A percentile compares a stretch with the other conserved stretches of the same genome.
These are phyloP conservation scores for Leucoptera coffeella DNA, from an alignment of 2,888 invertebrate species.

Conservation along the genomic window DNA sequence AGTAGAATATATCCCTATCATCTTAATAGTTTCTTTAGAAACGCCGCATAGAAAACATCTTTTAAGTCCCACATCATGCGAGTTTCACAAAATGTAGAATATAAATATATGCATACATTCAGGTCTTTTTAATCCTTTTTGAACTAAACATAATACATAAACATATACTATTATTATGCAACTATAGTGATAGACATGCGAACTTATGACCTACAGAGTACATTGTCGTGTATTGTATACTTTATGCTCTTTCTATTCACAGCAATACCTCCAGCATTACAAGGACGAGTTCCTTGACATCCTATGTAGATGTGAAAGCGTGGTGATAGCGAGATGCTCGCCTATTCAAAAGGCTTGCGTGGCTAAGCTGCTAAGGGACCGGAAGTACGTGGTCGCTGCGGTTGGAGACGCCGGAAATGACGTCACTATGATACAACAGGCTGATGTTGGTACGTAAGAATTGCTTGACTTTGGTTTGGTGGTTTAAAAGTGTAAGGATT, in stretches of 20 bases:
- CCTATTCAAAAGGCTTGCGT: conserved; percentile 85
- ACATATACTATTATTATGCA: background rate
- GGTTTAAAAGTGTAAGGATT: background rate
- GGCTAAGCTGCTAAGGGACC: conserved; percentile 33
- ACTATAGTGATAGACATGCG: too few relatives aligned
- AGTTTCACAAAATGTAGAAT: too few relatives aligned
- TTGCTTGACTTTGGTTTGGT: background rate
- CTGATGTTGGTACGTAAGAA: conserved; percentile 70
- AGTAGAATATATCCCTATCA: too few relatives aligned
- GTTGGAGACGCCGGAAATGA: conserved; percentile 98
- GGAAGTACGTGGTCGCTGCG: conserved; percentile 72
- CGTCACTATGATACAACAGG: conserved; percentile 93
- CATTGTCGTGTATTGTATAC: too few relatives aligned
- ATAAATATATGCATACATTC: too few relatives aligned
- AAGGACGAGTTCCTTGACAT: conserved; percentile 66
- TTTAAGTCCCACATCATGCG: too few relatives aligned
- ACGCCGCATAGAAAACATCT: too few relatives aligned
- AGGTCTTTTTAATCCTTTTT: too few relatives aligned
- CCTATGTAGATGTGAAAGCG: conserved; percentile 66
- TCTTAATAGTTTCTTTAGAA: too few relatives aligned
- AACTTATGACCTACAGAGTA: too few relatives aligned
- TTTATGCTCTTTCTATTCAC: too few relatives aligned
- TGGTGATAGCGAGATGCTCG: conserved; percentile 87
- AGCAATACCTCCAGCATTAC: conserved; percentile 62
- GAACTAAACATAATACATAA: too few relatives aligned